These are phyloP conservation scores for Zoanthus sansibaricus DNA, from an alignment of 92 coral and sea anemone species.

Conservation along the genomic window DNA sequence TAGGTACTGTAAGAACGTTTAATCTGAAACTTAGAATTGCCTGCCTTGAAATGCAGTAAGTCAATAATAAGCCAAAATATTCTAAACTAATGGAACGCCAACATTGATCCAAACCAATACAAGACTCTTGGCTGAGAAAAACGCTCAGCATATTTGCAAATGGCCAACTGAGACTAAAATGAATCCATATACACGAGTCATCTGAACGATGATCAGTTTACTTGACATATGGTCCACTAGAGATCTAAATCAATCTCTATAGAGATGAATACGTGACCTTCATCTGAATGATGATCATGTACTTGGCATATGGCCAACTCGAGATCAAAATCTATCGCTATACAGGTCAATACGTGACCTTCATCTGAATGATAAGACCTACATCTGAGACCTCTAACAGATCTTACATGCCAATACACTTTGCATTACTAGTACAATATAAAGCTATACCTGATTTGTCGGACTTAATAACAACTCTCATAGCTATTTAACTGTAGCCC, in stretches of 20 bases:
- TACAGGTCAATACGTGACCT: slow-evolving; percentile 21
- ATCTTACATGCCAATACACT: slow-evolving; percentile 19
- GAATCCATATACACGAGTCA: slow-evolving; percentile 20
- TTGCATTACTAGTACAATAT: slow-evolving; percentile 13
- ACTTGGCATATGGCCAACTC: slow-evolving; percentile 4
- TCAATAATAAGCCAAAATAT: neutral
- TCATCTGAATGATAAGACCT: slow-evolving; percentile 4
- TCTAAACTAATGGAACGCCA: neutral
- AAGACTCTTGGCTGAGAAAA: slow-evolving; percentile 19
- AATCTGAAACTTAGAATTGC: slow-evolving; percentile 3
- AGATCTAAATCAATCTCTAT: slow-evolving; percentile 4
- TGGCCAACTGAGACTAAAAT: slow-evolving; percentile 19
- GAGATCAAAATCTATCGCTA: slow-evolving; percentile 7
- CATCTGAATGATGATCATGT: slow-evolving; percentile 11
- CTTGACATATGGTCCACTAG: neutral
- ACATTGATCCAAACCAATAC: slow-evolving; percentile 8
- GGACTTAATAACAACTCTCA: slow-evolving; percentile 19
- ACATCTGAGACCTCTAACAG: slow-evolving; percentile 6
- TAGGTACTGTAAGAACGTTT: slow-evolving; percentile 1
- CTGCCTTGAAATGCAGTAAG: neutral
- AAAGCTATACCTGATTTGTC: neutral
- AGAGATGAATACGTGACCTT: slow-evolving; percentile 9
- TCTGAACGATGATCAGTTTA: slow-evolving; percentile 10
- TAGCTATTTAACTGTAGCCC: slow-evolving; percentile 11
- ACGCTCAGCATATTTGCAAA: slow-evolving; percentile 22